Evolutionary conservation across 2,113 vertebrate species (phyloP).

Genomic region (Lophochroa leadbeateri): DNA sequence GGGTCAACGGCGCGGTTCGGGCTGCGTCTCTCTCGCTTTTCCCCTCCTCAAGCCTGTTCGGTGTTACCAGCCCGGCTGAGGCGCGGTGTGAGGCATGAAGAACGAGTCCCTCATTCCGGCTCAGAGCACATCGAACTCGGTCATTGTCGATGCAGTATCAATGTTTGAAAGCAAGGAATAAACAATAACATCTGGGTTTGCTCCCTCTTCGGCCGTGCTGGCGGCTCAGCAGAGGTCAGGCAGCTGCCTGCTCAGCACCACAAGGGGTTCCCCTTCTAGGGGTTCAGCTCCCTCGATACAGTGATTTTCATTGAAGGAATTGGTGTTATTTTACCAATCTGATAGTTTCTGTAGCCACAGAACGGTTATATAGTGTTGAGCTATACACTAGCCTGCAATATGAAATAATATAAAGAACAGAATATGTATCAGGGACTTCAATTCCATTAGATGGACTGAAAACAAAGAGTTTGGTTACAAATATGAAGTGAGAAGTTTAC

Average conservation of each 20-base stretch:
- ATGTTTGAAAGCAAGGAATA: background rate
- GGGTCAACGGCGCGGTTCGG: background rate
- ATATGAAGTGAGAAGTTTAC: background rate
- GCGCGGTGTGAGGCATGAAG: background rate
- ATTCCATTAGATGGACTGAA: background rate
- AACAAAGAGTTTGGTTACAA: background rate
- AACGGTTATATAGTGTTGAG: accelerated
- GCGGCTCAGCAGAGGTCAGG: accelerated
- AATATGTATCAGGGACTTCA: accelerated
- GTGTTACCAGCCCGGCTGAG: background rate
- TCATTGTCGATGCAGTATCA: background rate
- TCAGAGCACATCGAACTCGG: accelerated
- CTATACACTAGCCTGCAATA: accelerated
- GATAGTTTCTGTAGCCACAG: accelerated
- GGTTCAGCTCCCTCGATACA: background rate
- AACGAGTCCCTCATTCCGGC: background rate
- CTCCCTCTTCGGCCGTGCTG: background rate
- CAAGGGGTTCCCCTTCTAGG: background rate
- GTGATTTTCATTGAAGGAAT: background rate
- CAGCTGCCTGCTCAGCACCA: accelerated
- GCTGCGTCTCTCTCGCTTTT: accelerated
- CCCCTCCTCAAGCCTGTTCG: accelerated
- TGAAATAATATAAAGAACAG: no score
- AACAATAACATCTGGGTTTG: background rate
- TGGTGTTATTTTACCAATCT: background rate